These are phyloP conservation scores for Mimachlamys varia DNA, from an alignment of 2,888 invertebrate genomes.

Conservation along the genomic window DNA sequence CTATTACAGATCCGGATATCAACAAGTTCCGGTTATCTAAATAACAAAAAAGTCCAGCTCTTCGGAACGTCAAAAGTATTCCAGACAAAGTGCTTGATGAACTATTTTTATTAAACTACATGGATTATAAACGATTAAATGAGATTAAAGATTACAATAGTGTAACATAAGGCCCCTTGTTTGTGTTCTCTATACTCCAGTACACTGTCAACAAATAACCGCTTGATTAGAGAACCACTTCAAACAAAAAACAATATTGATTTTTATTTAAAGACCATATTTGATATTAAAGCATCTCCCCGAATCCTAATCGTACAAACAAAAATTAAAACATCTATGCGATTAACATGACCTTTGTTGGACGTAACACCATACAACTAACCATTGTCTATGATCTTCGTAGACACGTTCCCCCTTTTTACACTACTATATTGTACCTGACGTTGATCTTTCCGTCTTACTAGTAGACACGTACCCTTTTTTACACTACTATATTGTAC, in stretches of 20 bases:
- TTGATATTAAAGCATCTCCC: neutral
- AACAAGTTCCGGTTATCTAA: neutral
- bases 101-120: neutral
- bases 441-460: too few species aligned
- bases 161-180: neutral
- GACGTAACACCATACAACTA: too few species aligned
- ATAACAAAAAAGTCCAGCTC: neutral
- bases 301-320: too few species aligned
- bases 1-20: neutral
- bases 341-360: too few species aligned
- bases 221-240: neutral
- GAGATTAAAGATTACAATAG: neutral
- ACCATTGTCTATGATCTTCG: too few species aligned
- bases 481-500: too few species aligned
- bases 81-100: neutral
- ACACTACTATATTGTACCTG: too few species aligned
- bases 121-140: constrained; percentile 27
- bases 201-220: neutral
- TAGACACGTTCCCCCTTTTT: too few species aligned
- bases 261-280: neutral
- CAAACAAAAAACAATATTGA: neutral
- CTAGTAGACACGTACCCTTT: too few species aligned
- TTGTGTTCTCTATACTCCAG: too few species aligned
- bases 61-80: neutral
- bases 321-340: too few species aligned